These are phyloP conservation scores for Chrysodeixis includens DNA, from an alignment of 2,888 invertebrate species.

Conservation along the genomic window DNA sequence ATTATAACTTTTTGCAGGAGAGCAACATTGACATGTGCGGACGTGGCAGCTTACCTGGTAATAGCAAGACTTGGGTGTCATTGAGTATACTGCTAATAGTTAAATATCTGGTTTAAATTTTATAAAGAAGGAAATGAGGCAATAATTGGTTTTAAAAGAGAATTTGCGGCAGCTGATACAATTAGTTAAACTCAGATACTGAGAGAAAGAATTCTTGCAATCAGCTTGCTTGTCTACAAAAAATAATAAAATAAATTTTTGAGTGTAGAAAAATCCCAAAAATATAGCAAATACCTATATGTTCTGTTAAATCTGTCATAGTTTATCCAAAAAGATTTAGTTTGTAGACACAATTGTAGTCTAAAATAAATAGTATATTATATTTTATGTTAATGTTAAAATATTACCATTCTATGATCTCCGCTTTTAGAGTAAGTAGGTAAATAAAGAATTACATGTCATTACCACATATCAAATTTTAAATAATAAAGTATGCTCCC, in stretches of 20 bases:
- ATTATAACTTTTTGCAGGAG: constrained; percentile 83
- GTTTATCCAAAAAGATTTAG: constrained; percentile 44
- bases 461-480: constrained; percentile 75
- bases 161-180: neutral
- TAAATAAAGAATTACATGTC: constrained; percentile 73
- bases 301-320: constrained; percentile 49
- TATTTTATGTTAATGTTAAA: constrained; percentile 36
- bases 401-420: constrained; percentile 39
- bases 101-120: constrained; percentile 40
- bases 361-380: constrained; percentile 26
- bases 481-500: constrained; percentile 66
- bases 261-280: constrained; percentile 12
- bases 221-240: neutral
- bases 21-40: constrained; percentile 92
- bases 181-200: neutral
- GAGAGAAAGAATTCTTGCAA: neutral
- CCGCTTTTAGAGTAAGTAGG: constrained; percentile 57
- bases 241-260: neutral
- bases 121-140: neutral
- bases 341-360: constrained; percentile 26
- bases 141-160: neutral
- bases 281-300: constrained; percentile 28
- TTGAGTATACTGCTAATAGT: constrained; percentile 61
- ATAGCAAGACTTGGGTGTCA: constrained; percentile 64
- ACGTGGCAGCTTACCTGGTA: constrained; percentile 75